phyloP scores from a whole-genome alignment of 53 echinoderm and acorn worm species.

The Zoroaster sp. region DNA sequence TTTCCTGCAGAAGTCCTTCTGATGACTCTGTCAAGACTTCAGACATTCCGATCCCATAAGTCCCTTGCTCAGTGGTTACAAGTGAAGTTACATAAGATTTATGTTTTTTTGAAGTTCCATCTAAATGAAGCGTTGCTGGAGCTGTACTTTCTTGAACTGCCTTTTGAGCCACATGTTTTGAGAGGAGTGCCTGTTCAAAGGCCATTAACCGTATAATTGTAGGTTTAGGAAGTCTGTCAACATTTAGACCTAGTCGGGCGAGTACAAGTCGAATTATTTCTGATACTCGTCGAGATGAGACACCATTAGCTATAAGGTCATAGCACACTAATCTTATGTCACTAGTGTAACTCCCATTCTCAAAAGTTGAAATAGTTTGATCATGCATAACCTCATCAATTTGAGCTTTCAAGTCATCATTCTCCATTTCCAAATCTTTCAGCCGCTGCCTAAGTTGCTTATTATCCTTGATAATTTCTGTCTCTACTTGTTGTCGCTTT shows the following conservation, averaged over 20 bases:
- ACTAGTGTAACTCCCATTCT: neutral
- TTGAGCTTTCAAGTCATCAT: conserved; percentile 31
- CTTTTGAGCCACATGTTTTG: neutral
- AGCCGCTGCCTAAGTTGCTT: neutral
- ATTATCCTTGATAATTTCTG: conserved; percentile 21
- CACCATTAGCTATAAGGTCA: conserved; percentile 5
- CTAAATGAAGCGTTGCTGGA: neutral
- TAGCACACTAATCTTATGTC: conserved; percentile 7
- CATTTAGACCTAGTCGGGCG: neutral
- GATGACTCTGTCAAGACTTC: neutral
- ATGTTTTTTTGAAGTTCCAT: conserved; percentile 4
- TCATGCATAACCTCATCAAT: conserved; percentile 62
- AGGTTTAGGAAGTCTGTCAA: conserved; percentile 1
- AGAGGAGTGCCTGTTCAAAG: neutral
- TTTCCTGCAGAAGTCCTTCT: neutral
- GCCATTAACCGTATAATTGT: neutral
- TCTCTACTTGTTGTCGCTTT: neutral
- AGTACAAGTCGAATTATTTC: conserved; percentile 11
- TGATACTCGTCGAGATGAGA: neutral
- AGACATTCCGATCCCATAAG: neutral
- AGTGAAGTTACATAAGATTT: neutral
- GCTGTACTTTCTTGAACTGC: neutral
- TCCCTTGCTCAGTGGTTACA: neutral
- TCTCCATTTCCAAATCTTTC: conserved; percentile 29
- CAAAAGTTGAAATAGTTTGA: conserved; percentile 9